Base-by-base conservation (phyloP, 2,888 invertebrate genomes). In the Alsophila aescularia region DNA sequence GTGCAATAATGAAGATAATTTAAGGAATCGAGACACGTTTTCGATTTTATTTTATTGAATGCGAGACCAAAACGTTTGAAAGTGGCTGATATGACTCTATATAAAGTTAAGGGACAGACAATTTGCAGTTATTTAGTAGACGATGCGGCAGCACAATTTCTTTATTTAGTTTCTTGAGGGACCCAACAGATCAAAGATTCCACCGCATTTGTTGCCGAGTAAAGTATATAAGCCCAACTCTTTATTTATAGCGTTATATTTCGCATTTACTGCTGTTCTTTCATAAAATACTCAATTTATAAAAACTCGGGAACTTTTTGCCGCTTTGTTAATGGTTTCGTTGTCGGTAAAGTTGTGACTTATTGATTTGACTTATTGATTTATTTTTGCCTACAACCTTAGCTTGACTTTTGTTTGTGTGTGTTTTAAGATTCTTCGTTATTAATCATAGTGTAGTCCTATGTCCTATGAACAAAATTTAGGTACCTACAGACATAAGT, bases 61-160 rank as follows among this genome's bases (percentile, higher is more conserved):
- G 65, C 62, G 59, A 67, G 67, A 65, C 68, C 68, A 67, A 43
- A 66, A 65, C 70, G 66, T 73, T 72, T 64, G 72, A 77, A 72
- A 77, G 79, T 71, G 72, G 67, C 60, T 63, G 69, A 77, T 78
- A 77, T 76, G 68, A 72, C 69, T 69, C 73, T 56, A 74, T 76
- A 78, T 76, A 75, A 65, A 64, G 60, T 70, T 67, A 67, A 70
- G 76, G 79, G 64, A 73, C 70, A 73, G 75, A 73, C 79, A 72
- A 79, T 81, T 77, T 70, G 58, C 64, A 73, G 74, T 79, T 82
- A 81, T 80, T 83, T 81, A 79, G 67, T 80, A 84, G 72, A 78
- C 75, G 82, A 78, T 81, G 84, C 83, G 70, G 66, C 80, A 73
- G 85, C 82, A 71, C 70, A 67, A 77, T 77, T 75, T 72, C 77